phyloP scores from a whole-genome alignment of 2,797 vertebrate genomes.

The Artibeus jamaicensis region DNA sequence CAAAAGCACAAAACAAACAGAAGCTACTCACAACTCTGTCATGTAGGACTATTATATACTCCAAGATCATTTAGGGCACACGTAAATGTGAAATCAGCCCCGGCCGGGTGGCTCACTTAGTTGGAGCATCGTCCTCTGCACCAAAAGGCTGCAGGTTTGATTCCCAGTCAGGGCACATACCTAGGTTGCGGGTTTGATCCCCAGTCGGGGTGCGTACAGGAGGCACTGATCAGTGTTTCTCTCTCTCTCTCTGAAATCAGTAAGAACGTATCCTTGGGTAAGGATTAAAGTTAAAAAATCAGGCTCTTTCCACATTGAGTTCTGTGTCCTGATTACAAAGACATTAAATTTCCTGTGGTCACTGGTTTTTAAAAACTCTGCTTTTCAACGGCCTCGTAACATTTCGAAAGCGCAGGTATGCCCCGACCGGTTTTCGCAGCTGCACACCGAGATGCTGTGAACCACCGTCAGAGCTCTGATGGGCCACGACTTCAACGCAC shows the following conservation, averaged over 20 bases:
- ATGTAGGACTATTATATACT: accelerated
- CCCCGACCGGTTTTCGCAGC: neutral
- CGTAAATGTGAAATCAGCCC: neutral
- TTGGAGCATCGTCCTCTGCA: no score
- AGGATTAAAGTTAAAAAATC: neutral
- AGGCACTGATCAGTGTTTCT: no score
- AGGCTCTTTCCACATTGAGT: neutral
- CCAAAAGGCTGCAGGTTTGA: no score
- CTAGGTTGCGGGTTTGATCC: no score
- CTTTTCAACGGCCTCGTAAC: accelerated
- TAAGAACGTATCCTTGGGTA: no score
- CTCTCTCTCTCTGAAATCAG: no score
- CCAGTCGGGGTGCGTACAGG: no score
- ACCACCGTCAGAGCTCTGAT: accelerated
- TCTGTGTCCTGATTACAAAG: neutral
- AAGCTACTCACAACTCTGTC: neutral
- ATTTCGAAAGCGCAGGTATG: neutral
- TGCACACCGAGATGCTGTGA: neutral
- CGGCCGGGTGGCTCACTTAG: no score
- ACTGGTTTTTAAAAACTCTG: neutral
- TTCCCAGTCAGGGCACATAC: no score
- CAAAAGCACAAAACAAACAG: neutral
- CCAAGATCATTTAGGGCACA: neutral
- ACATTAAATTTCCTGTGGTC: neutral
- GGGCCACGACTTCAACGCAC: neutral